These are phyloP conservation scores for Meiosimyza platycephala DNA, from an alignment of 2,888 invertebrate species.

Conservation along the genomic window DNA sequence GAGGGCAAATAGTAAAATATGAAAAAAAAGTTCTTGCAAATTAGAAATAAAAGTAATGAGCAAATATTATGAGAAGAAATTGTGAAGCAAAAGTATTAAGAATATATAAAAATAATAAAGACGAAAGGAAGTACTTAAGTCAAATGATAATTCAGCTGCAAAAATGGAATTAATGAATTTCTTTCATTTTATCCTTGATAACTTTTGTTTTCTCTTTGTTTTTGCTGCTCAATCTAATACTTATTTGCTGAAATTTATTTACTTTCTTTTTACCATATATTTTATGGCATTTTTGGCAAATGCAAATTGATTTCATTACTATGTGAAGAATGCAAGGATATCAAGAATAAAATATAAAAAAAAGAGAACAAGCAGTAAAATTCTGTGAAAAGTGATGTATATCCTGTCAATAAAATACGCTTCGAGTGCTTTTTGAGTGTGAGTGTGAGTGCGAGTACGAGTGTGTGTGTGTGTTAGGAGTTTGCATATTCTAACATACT, in stretches of 20 bases:
- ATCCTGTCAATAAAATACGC: constrained; percentile 34
- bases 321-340: not conserved
- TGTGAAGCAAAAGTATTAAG: too few species aligned
- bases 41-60: not conserved
- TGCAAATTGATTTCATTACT: constrained; percentile 9
- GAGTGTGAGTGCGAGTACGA: constrained; percentile 22
- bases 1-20: not conserved
- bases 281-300: not conserved
- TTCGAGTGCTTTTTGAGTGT: constrained; percentile 19
- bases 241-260: too few species aligned
- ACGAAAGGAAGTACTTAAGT: not conserved
- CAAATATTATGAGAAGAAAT: too few species aligned
- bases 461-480: constrained; percentile 10
- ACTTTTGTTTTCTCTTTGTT: not conserved
- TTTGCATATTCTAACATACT: not conserved
- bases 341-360: constrained; percentile 3
- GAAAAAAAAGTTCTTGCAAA: not conserved
- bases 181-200: not conserved
- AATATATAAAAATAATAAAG: too few species aligned
- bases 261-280: not conserved
- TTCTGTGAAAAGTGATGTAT: not conserved
- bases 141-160: not conserved
- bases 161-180: not conserved
- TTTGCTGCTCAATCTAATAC: too few species aligned
- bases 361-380: constrained; percentile 34